Evolutionary conservation across 2,113 vertebrate genomes (phyloP).

Genomic region (Prunella fulvescens): DNA sequence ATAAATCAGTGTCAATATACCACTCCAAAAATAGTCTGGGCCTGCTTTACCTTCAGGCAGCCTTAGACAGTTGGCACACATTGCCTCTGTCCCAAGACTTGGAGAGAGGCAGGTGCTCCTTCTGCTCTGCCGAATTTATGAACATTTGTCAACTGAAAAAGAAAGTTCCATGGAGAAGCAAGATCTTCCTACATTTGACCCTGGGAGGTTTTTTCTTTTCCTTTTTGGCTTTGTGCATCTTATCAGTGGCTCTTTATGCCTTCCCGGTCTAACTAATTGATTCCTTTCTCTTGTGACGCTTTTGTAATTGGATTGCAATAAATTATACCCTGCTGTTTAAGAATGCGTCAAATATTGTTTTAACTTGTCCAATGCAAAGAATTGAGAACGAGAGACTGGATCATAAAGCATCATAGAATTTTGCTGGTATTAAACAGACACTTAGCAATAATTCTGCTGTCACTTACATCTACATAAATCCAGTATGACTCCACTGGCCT

Average conservation of each 20-base stretch:
- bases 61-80: not conserved
- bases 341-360: constrained; percentile 39
- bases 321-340: constrained; percentile 21
- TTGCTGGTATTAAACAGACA: constrained; percentile 1
- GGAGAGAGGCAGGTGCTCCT: not conserved
- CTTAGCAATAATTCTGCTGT: constrained; percentile 35
- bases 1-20: constrained; percentile 30
- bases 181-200: not conserved
- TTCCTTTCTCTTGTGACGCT: not conserved
- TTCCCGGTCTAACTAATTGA: not conserved
- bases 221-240: not conserved
- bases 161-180: not conserved
- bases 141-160: constrained; percentile 1
- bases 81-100: not conserved
- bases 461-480: constrained; percentile 18
- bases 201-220: not conserved
- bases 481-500: not conserved
- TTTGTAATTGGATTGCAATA: constrained; percentile 1
- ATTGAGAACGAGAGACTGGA: not conserved
- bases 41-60: constrained; percentile 13
- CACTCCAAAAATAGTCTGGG: not conserved
- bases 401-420: not conserved
- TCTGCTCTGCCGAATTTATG: not conserved
- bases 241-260: not conserved
- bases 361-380: constrained; percentile 21